Evolutionary conservation across 2,113 vertebrate genomes (phyloP).

Genomic region (Capreolus pygargus): DNA sequence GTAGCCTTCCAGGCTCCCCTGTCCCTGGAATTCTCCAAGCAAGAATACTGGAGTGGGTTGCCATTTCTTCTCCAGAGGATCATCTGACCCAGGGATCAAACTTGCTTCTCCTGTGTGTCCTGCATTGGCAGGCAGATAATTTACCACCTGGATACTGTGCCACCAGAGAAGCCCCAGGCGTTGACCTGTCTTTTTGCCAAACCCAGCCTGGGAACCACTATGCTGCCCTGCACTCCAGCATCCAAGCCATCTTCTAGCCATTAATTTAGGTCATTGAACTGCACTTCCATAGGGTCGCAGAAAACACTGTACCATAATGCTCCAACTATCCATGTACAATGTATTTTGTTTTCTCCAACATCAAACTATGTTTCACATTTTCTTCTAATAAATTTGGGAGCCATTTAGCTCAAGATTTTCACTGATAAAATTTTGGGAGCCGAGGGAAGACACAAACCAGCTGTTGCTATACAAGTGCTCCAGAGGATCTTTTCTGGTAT

Average conservation of each 20-base stretch:
- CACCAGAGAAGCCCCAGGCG: background rate
- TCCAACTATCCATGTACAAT: background rate
- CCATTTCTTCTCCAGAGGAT: background rate
- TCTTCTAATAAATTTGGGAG: background rate
- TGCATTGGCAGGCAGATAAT: background rate
- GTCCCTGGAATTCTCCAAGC: background rate
- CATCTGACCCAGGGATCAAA: background rate
- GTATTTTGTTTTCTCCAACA: background rate
- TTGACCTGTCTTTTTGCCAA: background rate
- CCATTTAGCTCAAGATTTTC: background rate
- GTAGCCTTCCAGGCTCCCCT: background rate
- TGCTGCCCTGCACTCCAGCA: background rate
- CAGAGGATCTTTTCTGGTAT: background rate
- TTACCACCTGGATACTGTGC: background rate
- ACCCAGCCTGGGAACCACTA: background rate
- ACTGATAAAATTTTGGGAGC: background rate
- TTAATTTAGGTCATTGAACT: background rate
- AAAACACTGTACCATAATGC: background rate
- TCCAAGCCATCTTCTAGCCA: background rate
- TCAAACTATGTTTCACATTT: background rate
- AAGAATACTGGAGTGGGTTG: background rate
- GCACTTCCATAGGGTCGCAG: background rate
- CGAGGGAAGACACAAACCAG: background rate
- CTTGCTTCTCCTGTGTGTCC: background rate
- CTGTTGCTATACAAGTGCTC: background rate